These are phyloP conservation scores for Thera britannica DNA, from an alignment of 2,888 invertebrate genomes.

Conservation along the genomic window DNA sequence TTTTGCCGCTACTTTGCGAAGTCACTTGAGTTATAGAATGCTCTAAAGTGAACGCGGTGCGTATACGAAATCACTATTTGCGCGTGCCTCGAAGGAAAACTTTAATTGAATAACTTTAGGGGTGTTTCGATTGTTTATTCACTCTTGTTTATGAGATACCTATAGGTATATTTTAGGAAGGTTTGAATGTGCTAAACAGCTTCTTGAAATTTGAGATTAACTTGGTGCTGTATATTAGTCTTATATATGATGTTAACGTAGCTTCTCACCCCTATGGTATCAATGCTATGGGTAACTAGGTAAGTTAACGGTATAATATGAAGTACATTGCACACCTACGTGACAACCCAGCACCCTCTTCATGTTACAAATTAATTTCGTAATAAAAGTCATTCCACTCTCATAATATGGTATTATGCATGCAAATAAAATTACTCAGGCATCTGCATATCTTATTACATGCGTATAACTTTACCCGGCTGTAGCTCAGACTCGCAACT, in stretches of 20 bases:
- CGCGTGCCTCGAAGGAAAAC: constrained; percentile 30
- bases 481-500: constrained; percentile 13
- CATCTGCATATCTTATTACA: constrained; percentile 28
- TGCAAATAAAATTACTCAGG: constrained; percentile 33
- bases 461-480: constrained; percentile 18
- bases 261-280: background rate
- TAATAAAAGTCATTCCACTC: constrained; percentile 27
- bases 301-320: background rate
- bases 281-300: background rate
- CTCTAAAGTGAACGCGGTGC: constrained; percentile 41
- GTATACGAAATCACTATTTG: constrained; percentile 36
- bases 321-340: background rate
- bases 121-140: constrained; percentile 27
- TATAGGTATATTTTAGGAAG: constrained; percentile 4
- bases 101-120: constrained; percentile 38
- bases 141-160: constrained; percentile 23
- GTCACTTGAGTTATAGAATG: constrained; percentile 58
- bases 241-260: background rate
- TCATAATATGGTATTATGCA: constrained; percentile 25
- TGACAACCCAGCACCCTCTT: constrained; percentile 12
- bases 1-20: constrained; percentile 56
- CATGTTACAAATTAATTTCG: constrained; percentile 29
- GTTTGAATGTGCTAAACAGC: constrained; percentile 17
- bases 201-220: constrained; percentile 12
- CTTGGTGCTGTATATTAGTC: background rate